These are phyloP conservation scores for Microchrysa polita DNA, from an alignment of 2,888 invertebrate species.

Conservation along the genomic window DNA sequence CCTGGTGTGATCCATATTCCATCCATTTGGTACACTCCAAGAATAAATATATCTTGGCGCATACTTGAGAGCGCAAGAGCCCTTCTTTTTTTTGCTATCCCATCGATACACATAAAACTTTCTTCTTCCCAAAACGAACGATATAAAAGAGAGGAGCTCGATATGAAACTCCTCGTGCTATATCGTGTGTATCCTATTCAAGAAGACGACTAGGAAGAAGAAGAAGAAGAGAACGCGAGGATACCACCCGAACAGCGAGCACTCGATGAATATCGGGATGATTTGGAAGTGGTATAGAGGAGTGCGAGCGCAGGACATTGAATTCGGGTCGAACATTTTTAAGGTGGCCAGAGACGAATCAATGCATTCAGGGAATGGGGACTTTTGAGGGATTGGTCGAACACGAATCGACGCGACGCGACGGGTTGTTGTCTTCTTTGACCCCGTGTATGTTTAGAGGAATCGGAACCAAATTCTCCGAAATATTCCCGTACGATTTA, in stretches of 20 bases:
- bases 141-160: slow-evolving; percentile 6
- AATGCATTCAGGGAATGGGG: background rate
- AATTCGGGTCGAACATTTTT: slow-evolving; percentile 3
- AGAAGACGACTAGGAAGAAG: too few relatives aligned
- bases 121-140: slow-evolving; percentile 10
- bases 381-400: slow-evolving; percentile 7
- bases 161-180: slow-evolving; percentile 5
- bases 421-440: too few relatives aligned
- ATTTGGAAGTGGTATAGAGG: background rate
- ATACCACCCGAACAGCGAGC: background rate
- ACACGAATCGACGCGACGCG: background rate
- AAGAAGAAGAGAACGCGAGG: background rate
- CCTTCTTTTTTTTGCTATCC: slow-evolving; percentile 39
- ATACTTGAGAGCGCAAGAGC: slow-evolving; percentile 41
- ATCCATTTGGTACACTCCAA: background rate
- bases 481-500: background rate
- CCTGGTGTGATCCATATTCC: too few relatives aligned
- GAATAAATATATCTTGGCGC: slow-evolving; percentile 16
- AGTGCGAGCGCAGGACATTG: background rate
- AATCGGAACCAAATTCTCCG: too few relatives aligned
- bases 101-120: slow-evolving; percentile 45
- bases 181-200: background rate
- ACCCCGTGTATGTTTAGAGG: too few relatives aligned
- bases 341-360: slow-evolving; percentile 14
- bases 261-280: background rate